These are phyloP conservation scores for Drosophila melanosoma DNA, from an alignment of 2,888 invertebrate species.

Conservation along the genomic window DNA sequence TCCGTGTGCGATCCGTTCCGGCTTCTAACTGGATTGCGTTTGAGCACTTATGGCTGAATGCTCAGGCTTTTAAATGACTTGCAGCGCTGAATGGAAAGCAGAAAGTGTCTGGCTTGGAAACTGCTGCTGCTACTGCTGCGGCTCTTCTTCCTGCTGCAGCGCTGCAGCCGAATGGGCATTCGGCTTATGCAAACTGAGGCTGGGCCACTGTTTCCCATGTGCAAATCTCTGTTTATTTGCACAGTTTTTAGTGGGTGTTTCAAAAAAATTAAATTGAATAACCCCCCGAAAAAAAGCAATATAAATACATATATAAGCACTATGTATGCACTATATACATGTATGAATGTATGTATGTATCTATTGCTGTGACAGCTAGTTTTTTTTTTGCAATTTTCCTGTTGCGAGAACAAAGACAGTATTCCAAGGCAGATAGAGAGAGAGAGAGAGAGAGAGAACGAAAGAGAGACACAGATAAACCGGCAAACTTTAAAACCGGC, in stretches of 20 bases:
- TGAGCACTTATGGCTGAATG: slow-evolving; percentile 75
- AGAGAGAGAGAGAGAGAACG: not conserved
- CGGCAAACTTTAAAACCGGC: slow-evolving; percentile 66
- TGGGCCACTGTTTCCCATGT: slow-evolving; percentile 36
- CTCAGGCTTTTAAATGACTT: slow-evolving; percentile 70
- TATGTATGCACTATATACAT: not conserved
- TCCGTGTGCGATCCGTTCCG: slow-evolving; percentile 68
- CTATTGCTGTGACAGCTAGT: slow-evolving; percentile 18
- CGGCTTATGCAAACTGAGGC: slow-evolving; percentile 50
- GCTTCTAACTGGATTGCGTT: slow-evolving; percentile 74
- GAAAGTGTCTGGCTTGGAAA: slow-evolving; percentile 55
- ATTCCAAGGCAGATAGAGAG: slow-evolving; percentile 49
- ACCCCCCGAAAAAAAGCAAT: slow-evolving; percentile 17
- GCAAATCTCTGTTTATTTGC: slow-evolving; percentile 59
- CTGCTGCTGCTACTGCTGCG: slow-evolving; percentile 18
- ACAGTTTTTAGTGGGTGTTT: slow-evolving; percentile 22
- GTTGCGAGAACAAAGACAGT: slow-evolving; percentile 74
- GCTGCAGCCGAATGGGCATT: slow-evolving; percentile 22
- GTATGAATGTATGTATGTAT: not conserved
- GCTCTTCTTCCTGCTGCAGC: slow-evolving; percentile 18
- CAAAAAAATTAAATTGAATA: slow-evolving; percentile 34
- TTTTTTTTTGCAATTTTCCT: slow-evolving; percentile 53
- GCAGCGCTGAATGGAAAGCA: slow-evolving; percentile 74
- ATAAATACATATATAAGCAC: not conserved
- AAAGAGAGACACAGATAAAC: slow-evolving; percentile 28